phyloP scores from a whole-genome alignment of 23 tunicate genomes.

The Corella eumyota region DNA sequence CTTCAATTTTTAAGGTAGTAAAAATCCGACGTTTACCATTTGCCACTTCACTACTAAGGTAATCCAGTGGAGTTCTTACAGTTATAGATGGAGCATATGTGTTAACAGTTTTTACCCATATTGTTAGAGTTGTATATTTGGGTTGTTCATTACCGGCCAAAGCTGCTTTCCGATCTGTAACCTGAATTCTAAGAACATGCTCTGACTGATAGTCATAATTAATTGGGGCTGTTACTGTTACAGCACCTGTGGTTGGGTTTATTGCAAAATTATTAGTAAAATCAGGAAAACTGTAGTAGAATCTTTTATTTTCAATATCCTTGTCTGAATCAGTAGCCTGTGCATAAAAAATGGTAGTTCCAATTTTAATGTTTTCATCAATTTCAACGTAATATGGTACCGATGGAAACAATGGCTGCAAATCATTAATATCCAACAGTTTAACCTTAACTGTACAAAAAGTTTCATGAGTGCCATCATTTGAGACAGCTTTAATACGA shows the following conservation, averaged over 20 bases:
- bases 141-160: slow-evolving; percentile 30
- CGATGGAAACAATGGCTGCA: slow-evolving; percentile 42
- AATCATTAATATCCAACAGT: slow-evolving; percentile 36
- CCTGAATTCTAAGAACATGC: slow-evolving; percentile 30
- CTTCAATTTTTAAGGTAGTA: slow-evolving; percentile 23
- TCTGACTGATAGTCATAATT: slow-evolving; percentile 16
- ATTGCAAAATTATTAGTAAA: slow-evolving; percentile 51
- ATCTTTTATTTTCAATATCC: slow-evolving; percentile 24
- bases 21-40: too few relatives aligned
- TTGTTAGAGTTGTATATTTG: slow-evolving; percentile 30
- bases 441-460: slow-evolving; percentile 31
- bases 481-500: slow-evolving; percentile 24
- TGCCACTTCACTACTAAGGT: not conserved
- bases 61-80: too few relatives aligned
- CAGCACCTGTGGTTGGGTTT: slow-evolving; percentile 50
- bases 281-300: slow-evolving; percentile 30
- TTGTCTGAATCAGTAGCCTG: slow-evolving; percentile 53
- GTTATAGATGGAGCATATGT: slow-evolving; percentile 28
- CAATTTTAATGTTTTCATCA: slow-evolving; percentile 37
- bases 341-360: slow-evolving; percentile 23
- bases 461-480: slow-evolving; percentile 5
- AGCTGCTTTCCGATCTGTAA: slow-evolving; percentile 39
- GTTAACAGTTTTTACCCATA: slow-evolving; percentile 26
- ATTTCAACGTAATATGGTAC: slow-evolving; percentile 24
- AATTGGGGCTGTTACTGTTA: slow-evolving; percentile 23